Conservation (phyloP, 2,797 vertebrate genomes). For the Amazonetta brasiliensis region DNA sequence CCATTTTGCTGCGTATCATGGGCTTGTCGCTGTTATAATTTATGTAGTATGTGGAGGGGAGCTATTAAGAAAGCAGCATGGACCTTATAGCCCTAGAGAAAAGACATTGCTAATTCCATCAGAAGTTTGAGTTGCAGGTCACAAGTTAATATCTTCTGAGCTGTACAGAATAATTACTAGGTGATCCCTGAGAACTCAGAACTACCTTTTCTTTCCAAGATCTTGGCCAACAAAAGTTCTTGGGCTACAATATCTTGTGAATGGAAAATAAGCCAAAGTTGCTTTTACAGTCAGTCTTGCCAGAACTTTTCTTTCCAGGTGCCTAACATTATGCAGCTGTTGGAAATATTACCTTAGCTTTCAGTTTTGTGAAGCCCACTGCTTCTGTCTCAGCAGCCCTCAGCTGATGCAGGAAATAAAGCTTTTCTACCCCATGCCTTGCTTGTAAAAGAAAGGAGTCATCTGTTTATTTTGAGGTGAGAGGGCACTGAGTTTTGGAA, state of each 20-base stretch:
- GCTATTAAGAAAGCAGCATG: neutral
- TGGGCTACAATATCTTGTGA: neutral
- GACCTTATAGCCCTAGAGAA: neutral
- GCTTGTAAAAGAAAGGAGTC: neutral
- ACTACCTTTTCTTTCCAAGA: neutral
- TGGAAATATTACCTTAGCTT: neutral
- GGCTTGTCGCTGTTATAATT: neutral
- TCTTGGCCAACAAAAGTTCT: neutral
- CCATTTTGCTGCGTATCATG: neutral
- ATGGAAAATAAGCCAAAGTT: neutral
- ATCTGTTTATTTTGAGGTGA: neutral
- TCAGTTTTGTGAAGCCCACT: neutral
- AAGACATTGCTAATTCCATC: neutral
- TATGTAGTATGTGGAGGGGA: neutral
- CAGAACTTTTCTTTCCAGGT: neutral
- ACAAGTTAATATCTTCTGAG: conserved; percentile 6
- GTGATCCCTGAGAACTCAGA: neutral
- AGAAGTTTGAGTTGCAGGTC: neutral
- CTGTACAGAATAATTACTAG: neutral
- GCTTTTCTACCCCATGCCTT: neutral
- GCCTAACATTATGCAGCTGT: neutral
- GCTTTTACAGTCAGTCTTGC: neutral
- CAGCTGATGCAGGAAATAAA: neutral
- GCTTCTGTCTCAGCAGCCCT: neutral
- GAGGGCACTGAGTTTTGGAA: neutral